phyloP scores from a whole-genome alignment of 2,888 invertebrate species.

The Macrosiphum euphorbiae region DNA sequence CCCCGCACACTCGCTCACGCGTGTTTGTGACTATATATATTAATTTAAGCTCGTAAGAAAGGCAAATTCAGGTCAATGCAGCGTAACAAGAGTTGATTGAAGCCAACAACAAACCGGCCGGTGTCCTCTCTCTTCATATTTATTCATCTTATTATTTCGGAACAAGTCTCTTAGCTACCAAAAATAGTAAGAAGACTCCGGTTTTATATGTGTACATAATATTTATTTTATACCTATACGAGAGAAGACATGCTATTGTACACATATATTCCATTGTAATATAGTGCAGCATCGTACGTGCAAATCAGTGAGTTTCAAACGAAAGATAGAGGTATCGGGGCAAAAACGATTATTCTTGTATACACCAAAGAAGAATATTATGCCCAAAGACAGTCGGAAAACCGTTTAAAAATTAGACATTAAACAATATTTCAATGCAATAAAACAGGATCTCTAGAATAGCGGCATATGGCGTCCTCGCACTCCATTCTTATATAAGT shows the following conservation, averaged over 20 bases:
- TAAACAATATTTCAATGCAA: neutral
- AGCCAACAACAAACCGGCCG: slow-evolving; percentile 59
- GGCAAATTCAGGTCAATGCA: slow-evolving; percentile 59
- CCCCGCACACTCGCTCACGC: neutral
- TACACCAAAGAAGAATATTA: neutral
- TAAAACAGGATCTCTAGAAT: slow-evolving; percentile 14
- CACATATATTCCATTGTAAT: neutral
- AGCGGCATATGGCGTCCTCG: neutral
- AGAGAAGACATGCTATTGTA: neutral
- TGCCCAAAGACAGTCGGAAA: neutral
- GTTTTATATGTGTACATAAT: neutral
- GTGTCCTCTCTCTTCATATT: slow-evolving; percentile 55
- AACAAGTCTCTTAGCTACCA: slow-evolving; percentile 41
- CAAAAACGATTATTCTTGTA: slow-evolving; percentile 41
- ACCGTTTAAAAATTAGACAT: neutral
- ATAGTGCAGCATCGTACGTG: neutral
- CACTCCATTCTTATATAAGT: neutral
- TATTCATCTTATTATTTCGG: slow-evolving; percentile 53
- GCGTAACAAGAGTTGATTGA: slow-evolving; percentile 58
- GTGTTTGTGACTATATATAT: slow-evolving; percentile 39
- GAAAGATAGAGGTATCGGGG: neutral
- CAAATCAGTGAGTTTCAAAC: neutral
- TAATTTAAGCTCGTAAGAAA: slow-evolving; percentile 49
- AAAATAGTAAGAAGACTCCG: slow-evolving; percentile 37
- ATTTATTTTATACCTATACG: neutral